phyloP scores from a whole-genome alignment of 2,797 vertebrate species.

The Enteromius paludinosus region DNA sequence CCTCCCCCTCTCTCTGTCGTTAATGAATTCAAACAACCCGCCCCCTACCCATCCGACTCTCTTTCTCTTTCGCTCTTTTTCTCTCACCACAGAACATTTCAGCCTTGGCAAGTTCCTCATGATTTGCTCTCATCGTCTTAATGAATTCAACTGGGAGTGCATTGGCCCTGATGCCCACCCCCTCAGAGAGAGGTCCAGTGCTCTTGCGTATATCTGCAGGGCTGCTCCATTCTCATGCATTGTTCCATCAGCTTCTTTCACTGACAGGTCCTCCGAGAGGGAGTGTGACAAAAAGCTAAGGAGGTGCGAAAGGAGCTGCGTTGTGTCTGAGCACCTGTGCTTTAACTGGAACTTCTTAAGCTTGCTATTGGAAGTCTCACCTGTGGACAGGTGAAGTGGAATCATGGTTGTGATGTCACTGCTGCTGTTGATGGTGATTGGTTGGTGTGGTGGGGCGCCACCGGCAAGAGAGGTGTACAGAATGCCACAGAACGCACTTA shows the following conservation, averaged over 20 bases:
- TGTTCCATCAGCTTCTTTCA: constrained; percentile 78
- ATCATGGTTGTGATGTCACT: constrained; percentile 71
- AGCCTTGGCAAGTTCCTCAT: constrained; percentile 83
- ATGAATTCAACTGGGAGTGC: constrained; percentile 91
- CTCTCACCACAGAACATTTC: constrained; percentile 76
- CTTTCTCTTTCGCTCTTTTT: constrained; percentile 65
- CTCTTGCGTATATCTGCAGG: constrained; percentile 86
- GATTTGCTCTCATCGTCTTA: constrained; percentile 87
- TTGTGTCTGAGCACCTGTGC: neutral
- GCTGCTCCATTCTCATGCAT: constrained; percentile 72
- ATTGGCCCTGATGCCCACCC: constrained; percentile 79
- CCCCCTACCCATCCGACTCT: constrained; percentile 61
- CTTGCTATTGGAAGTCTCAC: constrained; percentile 48
- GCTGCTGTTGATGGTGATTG: constrained; percentile 60
- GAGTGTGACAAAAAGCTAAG: constrained; percentile 67
- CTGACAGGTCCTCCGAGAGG: constrained; percentile 78
- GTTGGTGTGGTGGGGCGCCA: constrained; percentile 72
- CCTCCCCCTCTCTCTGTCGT: constrained; percentile 60
- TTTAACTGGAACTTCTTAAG: neutral
- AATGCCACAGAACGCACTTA: constrained; percentile 84
- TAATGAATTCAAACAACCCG: constrained; percentile 80
- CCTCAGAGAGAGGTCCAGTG: constrained; percentile 67
- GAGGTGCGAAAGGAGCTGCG: constrained; percentile 54
- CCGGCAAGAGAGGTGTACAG: constrained; percentile 83
- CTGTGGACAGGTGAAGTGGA: constrained; percentile 70